These are phyloP conservation scores for Morinoia aosen DNA, from an alignment of 2,888 invertebrate genomes.

Conservation along the genomic window DNA sequence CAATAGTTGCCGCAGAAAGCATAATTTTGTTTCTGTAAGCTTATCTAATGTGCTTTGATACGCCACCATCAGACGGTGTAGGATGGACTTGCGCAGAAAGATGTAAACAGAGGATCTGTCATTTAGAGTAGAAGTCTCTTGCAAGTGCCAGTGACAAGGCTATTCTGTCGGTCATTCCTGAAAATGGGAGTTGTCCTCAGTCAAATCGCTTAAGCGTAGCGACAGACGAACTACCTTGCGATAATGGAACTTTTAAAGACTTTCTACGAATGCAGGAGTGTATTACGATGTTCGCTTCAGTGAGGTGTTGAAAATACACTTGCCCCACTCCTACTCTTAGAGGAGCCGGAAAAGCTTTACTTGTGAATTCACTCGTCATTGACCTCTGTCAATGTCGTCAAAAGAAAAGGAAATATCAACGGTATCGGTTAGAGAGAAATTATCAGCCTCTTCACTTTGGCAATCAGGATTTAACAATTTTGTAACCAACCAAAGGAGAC, in stretches of 20 bases:
- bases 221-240: background rate
- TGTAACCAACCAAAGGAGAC: background rate
- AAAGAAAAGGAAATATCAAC: background rate
- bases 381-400: background rate
- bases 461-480: slow-evolving; percentile 3
- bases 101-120: slow-evolving; percentile 36
- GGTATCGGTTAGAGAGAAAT: background rate
- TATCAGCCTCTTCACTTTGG: background rate
- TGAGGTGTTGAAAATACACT: background rate
- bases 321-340: background rate
- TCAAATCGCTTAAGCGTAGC: background rate
- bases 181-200: background rate
- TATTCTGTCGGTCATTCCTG: background rate
- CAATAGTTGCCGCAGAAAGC: background rate
- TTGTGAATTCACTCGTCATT: background rate
- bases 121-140: slow-evolving; percentile 19
- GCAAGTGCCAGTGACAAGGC: background rate
- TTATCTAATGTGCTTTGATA: background rate
- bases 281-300: background rate
- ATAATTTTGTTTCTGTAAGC: background rate
- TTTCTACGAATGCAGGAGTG: background rate
- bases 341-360: background rate
- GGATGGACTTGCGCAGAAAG: slow-evolving; percentile 30
- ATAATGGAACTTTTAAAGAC: background rate
- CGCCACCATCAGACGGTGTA: background rate